A percentile compares a stretch with the other conserved stretches of the same genome.
Conservation (phyloP, 2,113 vertebrate species). For the Tupaia chinensis region DNA sequence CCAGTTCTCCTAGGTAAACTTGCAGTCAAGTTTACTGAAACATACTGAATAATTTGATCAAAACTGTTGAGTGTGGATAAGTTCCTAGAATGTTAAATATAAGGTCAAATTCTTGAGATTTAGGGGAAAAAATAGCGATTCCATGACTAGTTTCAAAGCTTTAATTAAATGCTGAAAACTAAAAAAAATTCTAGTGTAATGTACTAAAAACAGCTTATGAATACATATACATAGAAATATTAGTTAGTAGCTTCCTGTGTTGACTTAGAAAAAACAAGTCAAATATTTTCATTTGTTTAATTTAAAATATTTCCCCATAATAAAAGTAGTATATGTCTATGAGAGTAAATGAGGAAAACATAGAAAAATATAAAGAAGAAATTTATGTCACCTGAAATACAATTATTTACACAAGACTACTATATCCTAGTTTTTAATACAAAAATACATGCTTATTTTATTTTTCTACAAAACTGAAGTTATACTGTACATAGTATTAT, state of each 20-base stretch:
- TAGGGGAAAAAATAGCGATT: background rate
- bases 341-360: slow-evolving; percentile 12
- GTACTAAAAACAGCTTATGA: background rate
- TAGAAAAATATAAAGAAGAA: background rate
- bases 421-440: background rate
- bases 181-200: background rate
- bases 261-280: background rate
- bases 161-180: background rate
- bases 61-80: background rate
- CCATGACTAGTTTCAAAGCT: background rate
- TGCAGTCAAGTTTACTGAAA: background rate
- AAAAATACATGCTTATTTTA: background rate
- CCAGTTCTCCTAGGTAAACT: background rate
- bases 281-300: slow-evolving; percentile 32
- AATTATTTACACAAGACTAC: background rate
- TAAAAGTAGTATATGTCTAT: background rate
- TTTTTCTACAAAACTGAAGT: background rate
- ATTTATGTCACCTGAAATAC: background rate
- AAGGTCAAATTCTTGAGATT: slow-evolving; percentile 4
- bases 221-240: background rate
- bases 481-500: background rate
- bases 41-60: background rate
- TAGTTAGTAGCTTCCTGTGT: background rate
- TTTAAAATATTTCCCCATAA: slow-evolving; percentile 40
- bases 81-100: background rate